A percentile compares a stretch with the other conserved stretches of the same genome.
Evolutionary conservation across 2,888 invertebrate species (phyloP).

Genomic region (Dione vanillae): DNA sequence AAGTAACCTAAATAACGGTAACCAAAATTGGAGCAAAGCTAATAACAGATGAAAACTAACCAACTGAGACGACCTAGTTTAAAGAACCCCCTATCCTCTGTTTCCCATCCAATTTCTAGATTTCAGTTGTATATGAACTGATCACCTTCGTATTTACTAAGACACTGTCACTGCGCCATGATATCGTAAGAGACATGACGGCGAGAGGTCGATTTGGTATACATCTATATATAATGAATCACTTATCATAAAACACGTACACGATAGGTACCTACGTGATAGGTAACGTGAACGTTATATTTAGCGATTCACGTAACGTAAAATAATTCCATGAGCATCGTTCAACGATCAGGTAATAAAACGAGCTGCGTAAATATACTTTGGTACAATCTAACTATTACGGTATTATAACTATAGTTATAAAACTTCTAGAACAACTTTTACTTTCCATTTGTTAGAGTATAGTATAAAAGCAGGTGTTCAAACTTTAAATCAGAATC

Average conservation of each 20-base stretch:
- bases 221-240: neutral
- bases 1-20: neutral
- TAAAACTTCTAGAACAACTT: neutral
- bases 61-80: no score
- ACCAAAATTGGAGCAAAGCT: neutral
- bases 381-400: neutral
- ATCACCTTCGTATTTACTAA: no score
- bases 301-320: neutral
- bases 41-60: no score
- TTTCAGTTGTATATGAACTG: no score
- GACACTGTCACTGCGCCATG: no score
- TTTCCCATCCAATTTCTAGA: no score
- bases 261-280: no score
- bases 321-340: neutral
- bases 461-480: no score
- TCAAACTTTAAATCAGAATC: no score
- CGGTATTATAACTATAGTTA: neutral
- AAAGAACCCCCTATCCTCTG: no score
- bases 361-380: neutral
- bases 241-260: conserved; percentile 5
- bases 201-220: neutral
- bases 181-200: no score
- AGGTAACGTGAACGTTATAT: neutral
- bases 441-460: no score
- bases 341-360: neutral